Percentiles rank a stretch among this genome's conserved stretches.
Conservation (phyloP, 30 jellyfish, hydroid and myxozoan genomes). For the Chironex yamaguchii region DNA sequence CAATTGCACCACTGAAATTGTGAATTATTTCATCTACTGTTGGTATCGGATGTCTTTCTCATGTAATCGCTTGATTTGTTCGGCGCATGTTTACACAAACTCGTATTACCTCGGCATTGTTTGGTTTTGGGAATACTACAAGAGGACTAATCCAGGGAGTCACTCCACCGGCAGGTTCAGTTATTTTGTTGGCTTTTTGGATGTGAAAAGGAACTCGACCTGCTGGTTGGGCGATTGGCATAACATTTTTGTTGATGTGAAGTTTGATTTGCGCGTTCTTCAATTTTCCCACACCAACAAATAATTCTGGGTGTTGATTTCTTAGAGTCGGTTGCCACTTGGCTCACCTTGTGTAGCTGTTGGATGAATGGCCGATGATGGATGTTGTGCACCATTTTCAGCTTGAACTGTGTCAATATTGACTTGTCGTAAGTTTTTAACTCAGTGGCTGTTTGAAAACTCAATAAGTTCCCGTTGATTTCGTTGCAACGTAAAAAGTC, state of each 20-base stretch:
- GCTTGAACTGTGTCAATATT: slow-evolving; percentile 4
- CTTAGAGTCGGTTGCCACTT: not conserved
- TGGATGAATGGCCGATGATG: not conserved
- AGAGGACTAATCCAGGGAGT: slow-evolving; percentile 63
- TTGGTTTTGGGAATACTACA: slow-evolving; percentile 20
- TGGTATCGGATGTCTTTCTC: slow-evolving; percentile 37
- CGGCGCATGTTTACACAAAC: slow-evolving; percentile 27
- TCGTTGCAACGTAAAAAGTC: not conserved
- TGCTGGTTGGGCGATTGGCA: not conserved
- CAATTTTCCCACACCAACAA: not conserved
- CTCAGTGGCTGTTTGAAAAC: slow-evolving; percentile 2
- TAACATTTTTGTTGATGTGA: not conserved
- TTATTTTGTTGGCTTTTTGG: not conserved
- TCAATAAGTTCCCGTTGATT: slow-evolving; percentile 1
- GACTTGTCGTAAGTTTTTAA: not conserved
- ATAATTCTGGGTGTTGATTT: not conserved
- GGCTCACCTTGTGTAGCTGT: not conserved
- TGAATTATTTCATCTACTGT: slow-evolving; percentile 31
- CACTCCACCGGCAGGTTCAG: not conserved
- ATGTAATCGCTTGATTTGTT: slow-evolving; percentile 9
- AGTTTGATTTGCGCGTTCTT: not conserved
- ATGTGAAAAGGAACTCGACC: slow-evolving; percentile 4
- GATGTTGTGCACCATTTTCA: too few relatives aligned
- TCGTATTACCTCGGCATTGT: slow-evolving; percentile 9
- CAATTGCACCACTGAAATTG: not conserved